Base-by-base conservation (phyloP, 2,797 vertebrate species). In the Pangasius larnaudii region DNA sequence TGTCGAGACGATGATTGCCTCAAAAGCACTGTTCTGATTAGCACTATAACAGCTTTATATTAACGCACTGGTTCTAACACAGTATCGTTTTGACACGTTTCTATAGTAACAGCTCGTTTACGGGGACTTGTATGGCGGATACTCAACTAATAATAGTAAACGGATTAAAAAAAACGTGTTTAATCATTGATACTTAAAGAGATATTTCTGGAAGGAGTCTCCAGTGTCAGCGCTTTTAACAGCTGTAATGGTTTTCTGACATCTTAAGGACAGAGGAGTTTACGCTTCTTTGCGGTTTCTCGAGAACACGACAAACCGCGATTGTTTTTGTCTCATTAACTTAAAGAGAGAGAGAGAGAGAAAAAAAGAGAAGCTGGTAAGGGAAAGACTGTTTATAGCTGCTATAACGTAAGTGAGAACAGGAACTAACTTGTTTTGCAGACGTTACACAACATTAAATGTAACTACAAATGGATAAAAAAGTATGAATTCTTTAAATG, bases 101-200 rank as follows among this genome's bases (percentile, higher is more conserved):
- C 74, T 3, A 51, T 51, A 22, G 77, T 33, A 79, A 36, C 30
- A 3, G 51, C 24, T 75, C 22, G 14, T 33, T 56, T 8, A 56
- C 3, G 11, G 24, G 1, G n/a, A 11, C 0, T 5, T 30, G 30
- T 22, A 33, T 0, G 0, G n/a, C 4, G 9, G 51, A 79, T 1
- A 0, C 27, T 9, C 27, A 14, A 30, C 0, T 79, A 4, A 53
- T 33, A 19, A 18, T n/a, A 22, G 39, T 22, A 27, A 42, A 46
- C 19, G 2, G 65, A 33, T 36, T 65, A 39, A 2, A 33, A 33
- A 67, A 33, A 33, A 33, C 5, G 5, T 7, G 5, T 33, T 16
- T 16, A 18, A 18, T 67, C 16, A 5, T n/a, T 63, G 30, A 33
- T 33, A 18, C 14, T 0, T 72, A 10, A 39, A 22, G 30, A n/a